Conservation (phyloP, 2,113 vertebrate species). For the Mola mola region DNA sequence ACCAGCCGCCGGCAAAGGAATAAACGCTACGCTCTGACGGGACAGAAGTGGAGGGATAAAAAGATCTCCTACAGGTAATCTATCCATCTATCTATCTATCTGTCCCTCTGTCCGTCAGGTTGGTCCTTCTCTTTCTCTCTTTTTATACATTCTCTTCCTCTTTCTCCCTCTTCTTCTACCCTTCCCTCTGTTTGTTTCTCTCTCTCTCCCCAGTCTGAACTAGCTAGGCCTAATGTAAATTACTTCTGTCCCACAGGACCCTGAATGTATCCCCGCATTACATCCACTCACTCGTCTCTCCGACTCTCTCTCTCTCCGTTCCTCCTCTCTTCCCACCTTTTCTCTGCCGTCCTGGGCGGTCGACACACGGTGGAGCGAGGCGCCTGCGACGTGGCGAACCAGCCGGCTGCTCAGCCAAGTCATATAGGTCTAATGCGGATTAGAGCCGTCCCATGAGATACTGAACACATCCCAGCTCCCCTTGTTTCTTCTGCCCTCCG, state of each 20-base stretch:
- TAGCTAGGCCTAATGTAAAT: too few relatives aligned
- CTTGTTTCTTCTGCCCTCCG: conserved; percentile 10
- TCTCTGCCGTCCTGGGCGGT: too few relatives aligned
- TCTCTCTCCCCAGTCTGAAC: conserved; percentile 3
- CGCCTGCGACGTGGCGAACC: not conserved
- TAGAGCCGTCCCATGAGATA: conserved; percentile 33
- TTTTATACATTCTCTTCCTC: conserved; percentile 19
- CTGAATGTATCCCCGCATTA: conserved; percentile 43
- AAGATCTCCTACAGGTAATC: conserved; percentile 94
- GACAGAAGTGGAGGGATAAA: conserved; percentile 97
- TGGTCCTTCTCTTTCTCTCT: not conserved
- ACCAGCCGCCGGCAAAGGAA: conserved; percentile 88
- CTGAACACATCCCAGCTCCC: conserved; percentile 28
- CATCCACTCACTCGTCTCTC: conserved; percentile 24
- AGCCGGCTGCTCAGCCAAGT: conserved; percentile 12
- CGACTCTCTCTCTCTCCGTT: not conserved
- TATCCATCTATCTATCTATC: conserved; percentile 1
- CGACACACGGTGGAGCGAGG: too few relatives aligned
- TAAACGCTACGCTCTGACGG: conserved; percentile 96
- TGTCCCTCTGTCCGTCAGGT: not conserved
- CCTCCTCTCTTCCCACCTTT: conserved; percentile 4
- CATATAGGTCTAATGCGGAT: conserved; percentile 51
- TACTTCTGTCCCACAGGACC: conserved; percentile 31
- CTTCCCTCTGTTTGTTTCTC: not conserved
- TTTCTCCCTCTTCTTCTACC: conserved; percentile 4